These are phyloP conservation scores for Elymnias hypermnestra DNA, from an alignment of 1,140 invertebrate genomes.

Conservation along the genomic window DNA sequence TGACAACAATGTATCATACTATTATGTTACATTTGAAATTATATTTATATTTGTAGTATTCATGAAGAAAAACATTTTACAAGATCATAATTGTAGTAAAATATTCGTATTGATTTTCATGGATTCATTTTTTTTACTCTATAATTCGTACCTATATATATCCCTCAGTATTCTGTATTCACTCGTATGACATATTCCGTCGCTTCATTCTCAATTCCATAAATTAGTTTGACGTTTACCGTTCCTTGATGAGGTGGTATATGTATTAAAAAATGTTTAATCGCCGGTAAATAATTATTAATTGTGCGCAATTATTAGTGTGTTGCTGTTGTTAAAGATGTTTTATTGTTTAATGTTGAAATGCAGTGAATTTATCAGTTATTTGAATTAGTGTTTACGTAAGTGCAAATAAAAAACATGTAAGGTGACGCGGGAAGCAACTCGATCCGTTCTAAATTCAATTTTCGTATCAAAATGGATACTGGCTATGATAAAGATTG, in stretches of 20 bases:
- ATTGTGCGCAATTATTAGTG: slow-evolving; percentile 8
- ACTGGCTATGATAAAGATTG: slow-evolving; percentile 39
- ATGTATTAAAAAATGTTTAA: slow-evolving; percentile 4
- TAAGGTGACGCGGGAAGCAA: slow-evolving; percentile 25
- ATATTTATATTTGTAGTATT: too few species aligned
- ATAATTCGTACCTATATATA: too few species aligned
- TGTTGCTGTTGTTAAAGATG: slow-evolving; percentile 10
- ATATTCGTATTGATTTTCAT: too few species aligned
- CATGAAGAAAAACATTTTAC: too few species aligned
- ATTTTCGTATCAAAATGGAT: slow-evolving; percentile 35
- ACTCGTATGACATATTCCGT: too few species aligned
- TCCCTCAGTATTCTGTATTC: too few species aligned
- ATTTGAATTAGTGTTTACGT: slow-evolving; percentile 3
- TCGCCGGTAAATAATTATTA: slow-evolving; percentile 20
- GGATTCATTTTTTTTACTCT: too few species aligned
- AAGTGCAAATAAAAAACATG: slow-evolving; percentile 20
- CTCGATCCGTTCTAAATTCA: slow-evolving; percentile 20
- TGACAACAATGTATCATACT: too few species aligned
- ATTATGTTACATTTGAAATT: too few species aligned
- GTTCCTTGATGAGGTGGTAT: slow-evolving; percentile 21
- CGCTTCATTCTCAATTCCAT: too few species aligned
- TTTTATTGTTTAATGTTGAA: background rate
- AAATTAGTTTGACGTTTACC: too few species aligned
- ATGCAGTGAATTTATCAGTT: background rate
- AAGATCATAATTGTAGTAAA: too few species aligned